A percentile compares a stretch with the other conserved stretches of the same genome.
Conservation (phyloP, 2,797 vertebrate genomes). For the Rhyacichthys aspro region DNA sequence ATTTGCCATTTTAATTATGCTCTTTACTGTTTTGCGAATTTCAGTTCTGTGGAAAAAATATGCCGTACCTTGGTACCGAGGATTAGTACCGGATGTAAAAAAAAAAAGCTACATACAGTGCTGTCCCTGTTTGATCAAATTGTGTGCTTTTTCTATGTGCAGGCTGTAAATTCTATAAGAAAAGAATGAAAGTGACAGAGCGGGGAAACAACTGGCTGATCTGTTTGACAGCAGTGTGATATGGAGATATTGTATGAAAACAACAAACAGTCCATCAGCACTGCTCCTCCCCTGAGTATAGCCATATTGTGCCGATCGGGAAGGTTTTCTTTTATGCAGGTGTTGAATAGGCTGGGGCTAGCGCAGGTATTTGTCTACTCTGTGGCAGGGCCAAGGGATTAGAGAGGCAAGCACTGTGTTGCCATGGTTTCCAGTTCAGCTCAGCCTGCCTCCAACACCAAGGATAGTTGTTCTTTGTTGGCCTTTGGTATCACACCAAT, state of each 20-base stretch:
- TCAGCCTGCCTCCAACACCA: conserved; percentile 69
- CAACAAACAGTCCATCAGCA: conserved; percentile 67
- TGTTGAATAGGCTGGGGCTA: conserved; percentile 76
- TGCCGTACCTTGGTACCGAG: too few species aligned
- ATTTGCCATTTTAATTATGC: too few species aligned
- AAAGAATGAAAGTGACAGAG: conserved; percentile 27
- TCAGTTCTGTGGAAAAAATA: too few species aligned
- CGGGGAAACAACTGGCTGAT: conserved; percentile 17
- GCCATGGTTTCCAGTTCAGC: conserved; percentile 84
- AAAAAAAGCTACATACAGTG: too few species aligned
- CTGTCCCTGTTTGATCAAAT: neutral
- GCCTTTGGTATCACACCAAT: conserved; percentile 70
- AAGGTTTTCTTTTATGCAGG: conserved; percentile 79
- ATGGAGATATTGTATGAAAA: conserved; percentile 48
- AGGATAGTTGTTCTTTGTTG: conserved; percentile 76
- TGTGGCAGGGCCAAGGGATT: conserved; percentile 75
- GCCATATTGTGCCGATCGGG: conserved; percentile 65
- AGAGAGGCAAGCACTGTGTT: conserved; percentile 79
- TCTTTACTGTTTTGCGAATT: too few species aligned
- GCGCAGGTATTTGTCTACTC: conserved; percentile 80
- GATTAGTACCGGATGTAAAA: too few species aligned
- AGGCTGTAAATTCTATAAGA: conserved; percentile 38
- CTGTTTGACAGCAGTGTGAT: conserved; percentile 56
- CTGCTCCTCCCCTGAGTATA: conserved; percentile 66
- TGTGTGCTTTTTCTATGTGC: neutral